Evolutionary conservation across 2,797 vertebrate species (phyloP), one percentile per base, ranked within the genome.

Genomic region (Gymnoscopelus microlampas): DNA sequence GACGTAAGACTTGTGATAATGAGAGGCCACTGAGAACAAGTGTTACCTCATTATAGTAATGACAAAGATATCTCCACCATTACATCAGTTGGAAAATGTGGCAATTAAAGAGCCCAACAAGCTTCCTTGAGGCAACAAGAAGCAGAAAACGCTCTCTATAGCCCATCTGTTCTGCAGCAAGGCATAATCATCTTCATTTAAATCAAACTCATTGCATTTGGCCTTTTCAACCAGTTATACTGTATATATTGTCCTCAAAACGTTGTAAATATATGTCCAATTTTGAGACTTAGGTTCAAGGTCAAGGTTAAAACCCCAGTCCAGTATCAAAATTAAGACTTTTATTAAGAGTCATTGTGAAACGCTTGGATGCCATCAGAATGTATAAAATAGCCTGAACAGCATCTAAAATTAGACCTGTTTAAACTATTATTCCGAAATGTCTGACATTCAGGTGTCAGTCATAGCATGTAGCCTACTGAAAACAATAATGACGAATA

Each of bases 31-130:
- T 91, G 92, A 95, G 95, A 96, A 90, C 92, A 97, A 95, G 96
- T 97, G 95, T 96, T 96, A 96, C 94, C 96, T 98, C 95, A 97
- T 98, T 98, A 98, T 95, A 95, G 95, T 96, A 97, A 98, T 97
- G 96, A 98, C 96, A 95, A 95, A 96, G 95, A 96, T 94, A 95
- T 96, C 90, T 89, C 94, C 92, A 92, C 94, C 93, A 96, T 96
- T 96, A 95, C 94, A 96, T 95, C 93, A 91, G 94, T 94, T 95
- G 94, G 94, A 95, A 96, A 96, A 97, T 95, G 95, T 95, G 95
- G 95, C 96, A 97, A 97, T 98, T 98, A 97, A 96, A 97, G 93
- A 85, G 88, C 94, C 94, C 94, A 94, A 93, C 94, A 88, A 94
- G 94, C 91, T 94, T 97, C 92, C 93, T 94, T 70, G 88, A 95